Base-by-base conservation (phyloP, 2,797 vertebrate genomes). In the Melanotaenia pygmaea region DNA sequence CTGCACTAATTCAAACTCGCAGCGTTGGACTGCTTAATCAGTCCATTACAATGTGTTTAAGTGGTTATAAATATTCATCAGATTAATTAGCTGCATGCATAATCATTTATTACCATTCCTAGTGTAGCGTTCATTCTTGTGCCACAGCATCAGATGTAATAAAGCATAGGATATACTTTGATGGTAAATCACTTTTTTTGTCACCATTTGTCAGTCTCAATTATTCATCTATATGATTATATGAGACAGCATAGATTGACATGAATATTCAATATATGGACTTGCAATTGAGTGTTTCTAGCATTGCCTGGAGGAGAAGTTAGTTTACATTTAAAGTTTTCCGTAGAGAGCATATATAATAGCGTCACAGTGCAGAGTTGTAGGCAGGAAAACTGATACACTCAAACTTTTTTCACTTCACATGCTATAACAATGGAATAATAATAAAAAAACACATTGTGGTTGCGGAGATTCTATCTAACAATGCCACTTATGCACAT, bases 21-120 rank as follows among this genome's bases (percentile, higher is more conserved):
- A 87, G 89, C 77, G 80, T 90, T 91, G 86, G 91, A 92, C 92
- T 93, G 91, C 91, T 93, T 93, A 94, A 94, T 94, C 93, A 94
- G 93, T 93, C 93, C 90, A 94, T 93, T 94, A 94, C 93, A 94
- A 91, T 94, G 90, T 92, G 92, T 94, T 94, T 94, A 94, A 94
- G 93, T 93, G 91, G 90, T 93, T 93, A 94, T 94, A 92, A 93
- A 93, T 93, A 94, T 94, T 94, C 93, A 93, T 93, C 89, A 90
- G 90, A 92, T 92, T 93, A 93, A 93, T 94, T 93, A 93, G 91
- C 91, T 89, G 91, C 92, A 93, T 91, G 91, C 92, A 93, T 92
- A 94, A 92, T 93, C 89, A 94, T 93, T 93, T 93, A 91, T 92
- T 91, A 91, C 91, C 86, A 91, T 90, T 92, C 81, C 79, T 89